Evolutionary conservation across 2,888 invertebrate genomes (phyloP).

Genomic region (Pyrocoelia pectoralis): DNA sequence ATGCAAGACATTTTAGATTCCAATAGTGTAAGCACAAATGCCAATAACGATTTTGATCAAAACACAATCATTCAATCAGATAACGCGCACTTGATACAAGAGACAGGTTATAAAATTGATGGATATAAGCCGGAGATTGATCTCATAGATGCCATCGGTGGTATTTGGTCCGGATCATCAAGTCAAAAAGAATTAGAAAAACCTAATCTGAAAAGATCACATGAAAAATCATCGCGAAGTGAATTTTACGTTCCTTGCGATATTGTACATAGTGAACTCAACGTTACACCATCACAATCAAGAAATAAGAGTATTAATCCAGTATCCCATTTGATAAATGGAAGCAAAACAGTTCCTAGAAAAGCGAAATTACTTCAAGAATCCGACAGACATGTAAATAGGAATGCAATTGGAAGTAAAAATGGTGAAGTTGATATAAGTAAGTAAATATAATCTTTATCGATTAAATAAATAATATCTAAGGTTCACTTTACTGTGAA

Average conservation of each 20-base stretch:
- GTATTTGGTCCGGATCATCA: constrained; percentile 49
- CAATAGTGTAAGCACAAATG: constrained; percentile 43
- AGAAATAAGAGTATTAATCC: constrained; percentile 69
- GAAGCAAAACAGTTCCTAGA: constrained; percentile 53
- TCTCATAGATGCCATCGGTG: constrained; percentile 55
- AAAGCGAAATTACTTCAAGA: constrained; percentile 43
- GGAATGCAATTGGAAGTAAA: constrained; percentile 24
- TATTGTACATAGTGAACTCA: constrained; percentile 17
- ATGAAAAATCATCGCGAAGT: constrained; percentile 47
- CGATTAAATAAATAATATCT: not conserved
- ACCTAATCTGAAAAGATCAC: constrained; percentile 46
- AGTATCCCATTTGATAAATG: constrained; percentile 65
- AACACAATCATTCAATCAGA: constrained; percentile 57
- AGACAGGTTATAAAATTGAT: constrained; percentile 28
- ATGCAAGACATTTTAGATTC: constrained; percentile 54
- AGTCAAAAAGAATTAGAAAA: constrained; percentile 46
- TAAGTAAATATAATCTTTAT: constrained; percentile 26
- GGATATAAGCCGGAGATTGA: constrained; percentile 55
- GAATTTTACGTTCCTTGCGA: constrained; percentile 17
- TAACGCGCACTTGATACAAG: constrained; percentile 50
- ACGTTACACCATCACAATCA: constrained; percentile 40
- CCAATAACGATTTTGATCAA: constrained; percentile 59
- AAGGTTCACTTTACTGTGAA: no score
- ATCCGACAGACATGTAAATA: constrained; percentile 44
- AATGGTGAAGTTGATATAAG: constrained; percentile 31